A percentile compares a stretch with the other conserved stretches of the same genome.
phyloP scores from a whole-genome alignment of 2,113 vertebrate genomes.

The Megatriorchis doriae region DNA sequence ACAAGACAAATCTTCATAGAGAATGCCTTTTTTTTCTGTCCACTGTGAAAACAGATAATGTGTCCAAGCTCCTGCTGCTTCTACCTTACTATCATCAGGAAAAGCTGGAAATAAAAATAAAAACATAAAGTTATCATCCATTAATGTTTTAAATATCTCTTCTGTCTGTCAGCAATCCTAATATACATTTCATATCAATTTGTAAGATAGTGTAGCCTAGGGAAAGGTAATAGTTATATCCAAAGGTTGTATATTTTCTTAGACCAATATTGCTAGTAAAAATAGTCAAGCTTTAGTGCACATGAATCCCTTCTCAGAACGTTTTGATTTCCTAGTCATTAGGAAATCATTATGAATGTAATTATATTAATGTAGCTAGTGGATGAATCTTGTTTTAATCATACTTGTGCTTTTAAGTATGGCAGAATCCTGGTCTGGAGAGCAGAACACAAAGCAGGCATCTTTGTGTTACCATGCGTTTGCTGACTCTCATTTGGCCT shows the following conservation, averaged over 20 bases:
- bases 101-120: not conserved
- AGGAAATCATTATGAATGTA: not conserved
- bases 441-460: slow-evolving; percentile 1
- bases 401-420: not conserved
- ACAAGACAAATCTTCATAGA: not conserved
- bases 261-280: not conserved
- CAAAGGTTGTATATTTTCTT: not conserved
- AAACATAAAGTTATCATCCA: not conserved
- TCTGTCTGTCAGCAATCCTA: not conserved
- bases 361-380: not conserved
- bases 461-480: not conserved
- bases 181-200: not conserved
- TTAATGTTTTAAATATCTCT: not conserved
- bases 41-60: not conserved
- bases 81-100: not conserved
- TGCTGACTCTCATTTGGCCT: slow-evolving; percentile 56
- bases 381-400: slow-evolving; percentile 22
- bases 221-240: not conserved
- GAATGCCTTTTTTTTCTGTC: not conserved
- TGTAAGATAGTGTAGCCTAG: not conserved
- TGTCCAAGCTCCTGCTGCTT: not conserved
- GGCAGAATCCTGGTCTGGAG: not conserved
- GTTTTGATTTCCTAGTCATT: not conserved
- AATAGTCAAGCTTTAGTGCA: not conserved
- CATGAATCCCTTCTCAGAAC: not conserved